Evolutionary conservation across 2,113 vertebrate genomes (phyloP).

Genomic region (Leptodactylus fuscus): DNA sequence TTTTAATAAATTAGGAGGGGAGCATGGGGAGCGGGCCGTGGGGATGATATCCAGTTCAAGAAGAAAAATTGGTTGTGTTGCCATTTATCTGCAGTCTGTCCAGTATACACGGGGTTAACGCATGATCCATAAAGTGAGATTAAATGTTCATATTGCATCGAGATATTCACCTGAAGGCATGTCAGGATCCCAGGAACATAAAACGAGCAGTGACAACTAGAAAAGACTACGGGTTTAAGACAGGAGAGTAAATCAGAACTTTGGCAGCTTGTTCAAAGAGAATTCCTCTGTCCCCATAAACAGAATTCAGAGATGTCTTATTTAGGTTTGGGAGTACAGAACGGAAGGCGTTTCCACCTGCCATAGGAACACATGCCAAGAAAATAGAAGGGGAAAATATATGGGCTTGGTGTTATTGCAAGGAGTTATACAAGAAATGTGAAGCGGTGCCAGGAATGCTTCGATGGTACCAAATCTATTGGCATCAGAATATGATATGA

Average conservation of each 20-base stretch:
- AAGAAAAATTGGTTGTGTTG: background rate
- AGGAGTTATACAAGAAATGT: constrained; percentile 7
- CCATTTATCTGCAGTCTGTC: background rate
- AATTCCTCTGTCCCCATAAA: constrained; percentile 28
- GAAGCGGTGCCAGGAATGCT: background rate
- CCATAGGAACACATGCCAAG: constrained; percentile 20
- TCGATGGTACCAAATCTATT: background rate
- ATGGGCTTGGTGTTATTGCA: background rate
- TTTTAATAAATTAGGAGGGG: too few relatives aligned
- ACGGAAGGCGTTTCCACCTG: constrained; percentile 40
- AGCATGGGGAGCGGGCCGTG: background rate
- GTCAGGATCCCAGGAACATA: constrained; percentile 8
- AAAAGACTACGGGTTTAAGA: background rate
- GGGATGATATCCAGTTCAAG: background rate
- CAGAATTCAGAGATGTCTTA: constrained; percentile 47
- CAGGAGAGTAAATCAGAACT: constrained; percentile 39
- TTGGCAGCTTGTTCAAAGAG: constrained; percentile 52
- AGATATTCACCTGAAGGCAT: constrained; percentile 22
- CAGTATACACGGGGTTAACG: constrained; percentile 1
- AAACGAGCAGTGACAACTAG: constrained; percentile 36
- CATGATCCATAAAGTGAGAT: background rate
- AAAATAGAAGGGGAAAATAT: background rate
- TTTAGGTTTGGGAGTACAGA: constrained; percentile 9
- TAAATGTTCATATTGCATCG: constrained; percentile 1
- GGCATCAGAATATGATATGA: background rate